Conservation (phyloP, 2,113 vertebrate genomes). For the Peucedramus taeniatus region DNA sequence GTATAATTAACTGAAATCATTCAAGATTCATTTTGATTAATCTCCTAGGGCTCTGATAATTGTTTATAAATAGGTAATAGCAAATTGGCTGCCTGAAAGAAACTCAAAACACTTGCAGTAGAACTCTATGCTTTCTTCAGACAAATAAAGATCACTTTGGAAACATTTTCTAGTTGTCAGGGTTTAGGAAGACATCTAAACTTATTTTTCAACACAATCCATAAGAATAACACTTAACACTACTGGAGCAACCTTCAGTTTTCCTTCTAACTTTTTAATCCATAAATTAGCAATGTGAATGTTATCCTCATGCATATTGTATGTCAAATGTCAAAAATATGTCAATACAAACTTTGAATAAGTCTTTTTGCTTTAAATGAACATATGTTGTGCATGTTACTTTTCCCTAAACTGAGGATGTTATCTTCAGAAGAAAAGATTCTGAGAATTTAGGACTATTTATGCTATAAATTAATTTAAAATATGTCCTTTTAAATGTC, state of each 20-base stretch:
- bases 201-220: neutral
- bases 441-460: neutral
- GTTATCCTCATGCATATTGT: neutral
- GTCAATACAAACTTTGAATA: neutral
- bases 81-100: neutral
- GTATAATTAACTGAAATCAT: neutral
- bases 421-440: neutral
- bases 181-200: neutral
- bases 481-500: neutral
- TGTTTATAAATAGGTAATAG: neutral
- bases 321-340: neutral
- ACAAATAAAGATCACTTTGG: neutral
- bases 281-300: neutral
- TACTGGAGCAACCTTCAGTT: neutral
- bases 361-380: neutral
- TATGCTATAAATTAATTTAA: neutral
- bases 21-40: neutral
- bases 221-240: neutral
- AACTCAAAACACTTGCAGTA: neutral
- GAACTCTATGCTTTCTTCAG: neutral
- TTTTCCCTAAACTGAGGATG: neutral
- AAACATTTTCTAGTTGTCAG: neutral
- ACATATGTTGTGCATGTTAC: neutral
- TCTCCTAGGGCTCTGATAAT: neutral
- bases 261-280: neutral